A percentile compares a stretch with the other conserved stretches of the same genome.
These are phyloP conservation scores for Argynnis bischoffii DNA, from an alignment of 2,888 invertebrate genomes.

Conservation along the genomic window DNA sequence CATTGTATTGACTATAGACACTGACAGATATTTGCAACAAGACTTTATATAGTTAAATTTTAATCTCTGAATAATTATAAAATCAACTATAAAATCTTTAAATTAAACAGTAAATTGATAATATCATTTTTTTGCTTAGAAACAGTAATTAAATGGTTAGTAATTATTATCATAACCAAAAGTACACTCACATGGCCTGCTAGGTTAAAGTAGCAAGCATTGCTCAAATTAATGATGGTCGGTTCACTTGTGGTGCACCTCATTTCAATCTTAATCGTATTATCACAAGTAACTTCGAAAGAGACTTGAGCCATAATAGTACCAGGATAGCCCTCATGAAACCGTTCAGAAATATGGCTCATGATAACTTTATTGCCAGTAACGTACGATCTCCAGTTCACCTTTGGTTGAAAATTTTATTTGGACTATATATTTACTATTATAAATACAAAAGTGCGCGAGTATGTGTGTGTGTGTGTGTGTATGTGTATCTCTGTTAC, in stretches of 20 bases:
- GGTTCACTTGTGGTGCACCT: constrained; percentile 88
- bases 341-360: constrained; percentile 88
- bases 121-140: too few species aligned
- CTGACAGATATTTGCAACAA: too few species aligned
- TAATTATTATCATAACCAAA: too few species aligned
- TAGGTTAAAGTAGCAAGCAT: constrained; percentile 95
- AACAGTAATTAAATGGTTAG: too few species aligned
- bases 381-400: constrained; percentile 86
- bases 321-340: constrained; percentile 95
- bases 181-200: constrained; percentile 89
- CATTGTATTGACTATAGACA: too few species aligned
- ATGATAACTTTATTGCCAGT: constrained; percentile 85
- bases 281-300: constrained; percentile 88
- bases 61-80: too few species aligned
- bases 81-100: too few species aligned
- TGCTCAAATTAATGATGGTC: constrained; percentile 93
- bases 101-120: too few species aligned
- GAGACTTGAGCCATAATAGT: constrained; percentile 86
- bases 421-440: neutral
- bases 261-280: constrained; percentile 89
- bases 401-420: constrained; percentile 54
- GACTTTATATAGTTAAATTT: too few species aligned
- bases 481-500: too few species aligned
- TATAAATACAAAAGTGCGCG: neutral
- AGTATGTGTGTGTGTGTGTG: too few species aligned